Conservation (phyloP, 2,888 invertebrate species). For the Parnassius apollo region DNA sequence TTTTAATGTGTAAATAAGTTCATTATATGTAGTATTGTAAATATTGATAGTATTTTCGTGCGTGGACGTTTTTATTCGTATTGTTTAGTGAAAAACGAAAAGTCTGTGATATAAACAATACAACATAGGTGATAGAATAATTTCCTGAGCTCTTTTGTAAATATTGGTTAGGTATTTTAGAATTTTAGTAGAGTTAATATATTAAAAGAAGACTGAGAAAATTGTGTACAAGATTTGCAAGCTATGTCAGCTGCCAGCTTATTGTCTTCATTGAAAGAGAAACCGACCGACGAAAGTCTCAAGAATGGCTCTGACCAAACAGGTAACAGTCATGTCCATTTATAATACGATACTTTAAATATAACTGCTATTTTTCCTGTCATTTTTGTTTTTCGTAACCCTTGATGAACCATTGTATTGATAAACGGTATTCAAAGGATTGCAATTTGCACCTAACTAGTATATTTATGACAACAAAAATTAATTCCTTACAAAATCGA, state of each 20-base stretch:
- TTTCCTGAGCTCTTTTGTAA: constrained; percentile 78
- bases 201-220: constrained; percentile 78
- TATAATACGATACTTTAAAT: constrained; percentile 14
- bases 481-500: background rate
- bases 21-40: constrained; percentile 77
- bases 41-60: constrained; percentile 80
- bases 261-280: constrained; percentile 76
- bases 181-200: constrained; percentile 74
- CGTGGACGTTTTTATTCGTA: constrained; percentile 82
- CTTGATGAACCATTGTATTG: background rate
- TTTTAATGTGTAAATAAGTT: constrained; percentile 80
- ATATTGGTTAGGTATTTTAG: constrained; percentile 78
- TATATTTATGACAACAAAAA: background rate
- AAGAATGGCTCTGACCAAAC: constrained; percentile 67
- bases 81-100: constrained; percentile 81
- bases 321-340: constrained; percentile 50
- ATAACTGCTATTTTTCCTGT: constrained; percentile 13
- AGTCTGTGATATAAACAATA: constrained; percentile 84
- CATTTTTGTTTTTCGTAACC: constrained; percentile 11
- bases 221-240: constrained; percentile 65
- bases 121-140: constrained; percentile 76
- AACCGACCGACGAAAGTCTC: constrained; percentile 68
- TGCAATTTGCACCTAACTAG: constrained; percentile 14
- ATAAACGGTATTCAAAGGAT: background rate
- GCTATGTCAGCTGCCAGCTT: constrained; percentile 80